Evolutionary conservation across 2,888 invertebrate species (phyloP), one percentile per base, ranked within the genome.

Genomic region (Orthonevra nobilis): DNA sequence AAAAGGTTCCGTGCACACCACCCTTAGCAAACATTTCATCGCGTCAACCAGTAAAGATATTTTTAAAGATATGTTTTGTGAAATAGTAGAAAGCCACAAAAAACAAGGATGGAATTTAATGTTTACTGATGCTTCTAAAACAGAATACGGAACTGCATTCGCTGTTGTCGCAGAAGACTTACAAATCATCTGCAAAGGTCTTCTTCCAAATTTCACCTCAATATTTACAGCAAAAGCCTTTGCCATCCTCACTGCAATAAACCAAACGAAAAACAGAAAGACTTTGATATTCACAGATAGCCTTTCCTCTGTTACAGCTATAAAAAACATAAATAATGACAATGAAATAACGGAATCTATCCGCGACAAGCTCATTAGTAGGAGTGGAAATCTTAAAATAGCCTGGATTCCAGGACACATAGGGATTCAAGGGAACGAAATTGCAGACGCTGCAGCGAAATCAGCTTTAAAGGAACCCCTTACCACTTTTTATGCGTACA

Each of bases 191-290:
- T 12, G n/a, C 2, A 40, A 28, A 10, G 50, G 48, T 5, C 26
- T 20, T 0, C 30, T 48, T 1, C 56, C 46, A 7, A 1, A n/a
- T 7, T 48, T 40, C 15, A 19, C 56, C 14, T 72, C 72, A 6
- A 40, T 32, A 19, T 72, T 56, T 32, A 48, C 72, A 2, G 46
- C 56, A 1, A 56, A 72, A 40, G 56, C 72, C 3, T 30, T 38
- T 12, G 63, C 56, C 3, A 26, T 70, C 2, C 19, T 26, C 0
- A 28, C 12, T 28, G 70, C 70, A 4, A 36, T 42, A 7, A 19
- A 36, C 2, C 12, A 9, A 3, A 12, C 60, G 2, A 20, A 26
- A 2, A 26, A 10, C 42, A 32, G 23, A 34, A 69, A 32, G 60
- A 60, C 30, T 7, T 7, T 26, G 0, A 63, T 46, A 9, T 54